Percentiles rank a stretch among this genome's conserved stretches.
Conservation (phyloP, 2,113 vertebrate genomes). For the Silurus meridionalis region DNA sequence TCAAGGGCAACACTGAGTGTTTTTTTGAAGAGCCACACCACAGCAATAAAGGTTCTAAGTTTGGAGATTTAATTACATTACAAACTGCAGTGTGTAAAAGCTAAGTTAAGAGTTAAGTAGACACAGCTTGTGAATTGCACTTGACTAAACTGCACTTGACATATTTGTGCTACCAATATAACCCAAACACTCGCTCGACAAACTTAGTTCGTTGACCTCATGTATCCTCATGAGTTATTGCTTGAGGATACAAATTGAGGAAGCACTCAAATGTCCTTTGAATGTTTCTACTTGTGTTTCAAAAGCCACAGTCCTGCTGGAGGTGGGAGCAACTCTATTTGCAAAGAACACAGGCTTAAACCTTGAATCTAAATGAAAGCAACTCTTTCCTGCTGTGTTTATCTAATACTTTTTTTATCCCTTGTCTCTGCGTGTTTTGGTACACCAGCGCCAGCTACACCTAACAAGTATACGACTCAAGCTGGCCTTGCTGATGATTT, state of each 20-base stretch:
- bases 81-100: not conserved
- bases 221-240: not conserved
- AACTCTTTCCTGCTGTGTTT: slow-evolving; percentile 3
- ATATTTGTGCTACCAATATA: not conserved
- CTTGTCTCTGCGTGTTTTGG: not conserved
- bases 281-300: slow-evolving; percentile 15
- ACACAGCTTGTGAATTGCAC: not conserved
- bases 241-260: slow-evolving; percentile 24
- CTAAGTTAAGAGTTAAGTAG: not conserved
- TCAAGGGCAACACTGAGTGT: not conserved
- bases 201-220: not conserved
- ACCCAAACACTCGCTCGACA: slow-evolving; percentile 2
- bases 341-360: slow-evolving; percentile 21
- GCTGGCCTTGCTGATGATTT: not conserved
- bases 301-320: not conserved
- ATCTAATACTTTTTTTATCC: not conserved
- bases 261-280: slow-evolving; percentile 15
- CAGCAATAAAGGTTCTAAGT: not conserved
- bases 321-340: slow-evolving; percentile 32
- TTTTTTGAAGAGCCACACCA: not conserved
- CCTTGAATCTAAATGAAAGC: slow-evolving; percentile 41
- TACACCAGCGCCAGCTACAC: not conserved
- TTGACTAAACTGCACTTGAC: slow-evolving; percentile 22
- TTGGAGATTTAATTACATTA: not conserved
- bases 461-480: not conserved